Conservation (phyloP, 2,797 vertebrate species). For the Sebastes steindachneri region DNA sequence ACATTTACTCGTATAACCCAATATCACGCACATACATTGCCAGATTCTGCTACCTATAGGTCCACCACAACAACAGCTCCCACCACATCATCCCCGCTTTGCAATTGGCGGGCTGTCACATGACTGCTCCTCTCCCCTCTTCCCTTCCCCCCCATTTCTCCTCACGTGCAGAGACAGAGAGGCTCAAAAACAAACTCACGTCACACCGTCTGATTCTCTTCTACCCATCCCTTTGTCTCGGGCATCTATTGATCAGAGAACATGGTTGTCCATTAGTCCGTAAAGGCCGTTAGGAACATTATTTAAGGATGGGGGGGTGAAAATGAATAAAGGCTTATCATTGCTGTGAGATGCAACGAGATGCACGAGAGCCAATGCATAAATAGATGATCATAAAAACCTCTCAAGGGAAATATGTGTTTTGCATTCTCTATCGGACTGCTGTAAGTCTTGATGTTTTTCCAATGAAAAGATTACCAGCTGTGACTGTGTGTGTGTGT, state of each 20-base stretch:
- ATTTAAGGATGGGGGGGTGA: background rate
- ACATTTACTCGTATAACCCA: background rate
- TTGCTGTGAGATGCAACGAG: background rate
- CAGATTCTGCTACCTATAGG: background rate
- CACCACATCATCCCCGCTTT: slow-evolving; percentile 8
- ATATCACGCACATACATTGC: background rate
- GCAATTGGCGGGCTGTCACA: slow-evolving; percentile 54
- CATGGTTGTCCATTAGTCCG: background rate
- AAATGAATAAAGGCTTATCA: background rate
- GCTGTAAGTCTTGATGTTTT: slow-evolving; percentile 20
- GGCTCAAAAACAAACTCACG: slow-evolving; percentile 38
- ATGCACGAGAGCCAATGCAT: background rate
- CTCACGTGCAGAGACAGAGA: slow-evolving; percentile 60
- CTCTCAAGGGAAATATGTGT: background rate
- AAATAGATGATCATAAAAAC: background rate
- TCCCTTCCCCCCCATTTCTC: slow-evolving; percentile 22
- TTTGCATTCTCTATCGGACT: background rate
- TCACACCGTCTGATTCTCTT: slow-evolving; percentile 9
- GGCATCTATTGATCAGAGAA: slow-evolving; percentile 39
- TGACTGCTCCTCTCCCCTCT: slow-evolving; percentile 25
- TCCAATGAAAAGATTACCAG: slow-evolving; percentile 39
- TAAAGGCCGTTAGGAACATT: background rate
- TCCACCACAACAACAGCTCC: slow-evolving; percentile 29
- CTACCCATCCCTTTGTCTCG: background rate
- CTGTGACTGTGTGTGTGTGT: background rate